phyloP scores from a whole-genome alignment of 2,888 invertebrate species.

The Athalia rosae region DNA sequence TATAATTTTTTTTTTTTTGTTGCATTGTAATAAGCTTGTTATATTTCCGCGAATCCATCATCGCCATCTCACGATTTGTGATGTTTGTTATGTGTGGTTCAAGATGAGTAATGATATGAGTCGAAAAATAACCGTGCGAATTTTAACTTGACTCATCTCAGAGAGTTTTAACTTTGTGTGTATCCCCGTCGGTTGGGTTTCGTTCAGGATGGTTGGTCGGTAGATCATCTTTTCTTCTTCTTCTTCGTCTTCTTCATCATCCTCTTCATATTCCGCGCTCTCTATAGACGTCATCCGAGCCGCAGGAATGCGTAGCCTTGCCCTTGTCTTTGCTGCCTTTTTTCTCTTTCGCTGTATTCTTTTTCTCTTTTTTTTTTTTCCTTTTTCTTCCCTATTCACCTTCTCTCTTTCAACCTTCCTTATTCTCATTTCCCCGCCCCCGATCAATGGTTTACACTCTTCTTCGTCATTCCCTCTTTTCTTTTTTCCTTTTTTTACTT shows the following conservation, averaged over 20 bases:
- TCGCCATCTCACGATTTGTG: too few relatives aligned
- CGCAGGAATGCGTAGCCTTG: constrained; percentile 26
- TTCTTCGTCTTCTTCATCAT: constrained; percentile 32
- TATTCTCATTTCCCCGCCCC: not conserved
- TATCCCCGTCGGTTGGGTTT: not conserved
- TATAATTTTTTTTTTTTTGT: too few relatives aligned
- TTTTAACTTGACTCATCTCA: too few relatives aligned
- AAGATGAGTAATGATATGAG: too few relatives aligned
- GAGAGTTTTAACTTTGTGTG: constrained; percentile 30
- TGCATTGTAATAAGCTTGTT: too few relatives aligned
- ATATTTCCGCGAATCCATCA: too few relatives aligned
- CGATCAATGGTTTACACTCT: constrained; percentile 31
- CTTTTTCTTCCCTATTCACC: too few relatives aligned
- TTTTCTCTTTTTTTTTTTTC: not conserved
- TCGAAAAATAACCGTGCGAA: not conserved
- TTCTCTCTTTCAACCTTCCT: too few relatives aligned
- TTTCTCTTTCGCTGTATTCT: constrained; percentile 9
- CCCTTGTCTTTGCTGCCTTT: constrained; percentile 24
- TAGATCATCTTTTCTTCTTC: not conserved
- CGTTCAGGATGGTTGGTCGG: too few relatives aligned
- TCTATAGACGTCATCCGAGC: constrained; percentile 26
- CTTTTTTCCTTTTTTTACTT: constrained; percentile 31
- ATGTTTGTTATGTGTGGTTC: too few relatives aligned
- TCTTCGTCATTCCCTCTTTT: constrained; percentile 19
- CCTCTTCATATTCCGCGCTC: constrained; percentile 46